A percentile compares a stretch with the other conserved stretches of the same genome.
Evolutionary conservation across 2,113 vertebrate species (phyloP).

Genomic region (Salminus brasiliensis): DNA sequence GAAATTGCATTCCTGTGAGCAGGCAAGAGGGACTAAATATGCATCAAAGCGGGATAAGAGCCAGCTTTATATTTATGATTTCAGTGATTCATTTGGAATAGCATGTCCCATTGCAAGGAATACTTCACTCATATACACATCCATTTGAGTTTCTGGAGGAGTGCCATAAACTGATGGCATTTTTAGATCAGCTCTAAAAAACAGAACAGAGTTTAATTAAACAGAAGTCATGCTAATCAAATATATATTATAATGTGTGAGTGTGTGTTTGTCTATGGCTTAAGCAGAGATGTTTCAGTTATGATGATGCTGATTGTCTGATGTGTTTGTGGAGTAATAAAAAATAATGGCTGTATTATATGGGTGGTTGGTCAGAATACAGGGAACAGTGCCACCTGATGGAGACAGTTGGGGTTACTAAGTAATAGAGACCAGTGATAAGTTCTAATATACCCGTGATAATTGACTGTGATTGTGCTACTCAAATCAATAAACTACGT

Average conservation of each 20-base stretch:
- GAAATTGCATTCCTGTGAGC: background rate
- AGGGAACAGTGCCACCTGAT: slow-evolving; percentile 40
- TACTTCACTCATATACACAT: background rate
- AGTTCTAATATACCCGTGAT: background rate
- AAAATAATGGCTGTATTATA: background rate
- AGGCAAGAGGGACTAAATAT: background rate
- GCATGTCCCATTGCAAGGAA: background rate
- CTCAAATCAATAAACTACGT: slow-evolving; percentile 22
- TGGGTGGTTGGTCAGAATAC: background rate
- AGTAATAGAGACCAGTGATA: background rate
- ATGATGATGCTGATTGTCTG: background rate
- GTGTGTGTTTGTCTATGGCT: background rate
- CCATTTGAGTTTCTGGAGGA: background rate
- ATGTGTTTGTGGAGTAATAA: background rate
- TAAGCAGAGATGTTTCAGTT: background rate
- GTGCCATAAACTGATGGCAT: background rate
- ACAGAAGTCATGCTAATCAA: background rate
- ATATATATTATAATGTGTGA: background rate
- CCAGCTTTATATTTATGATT: background rate
- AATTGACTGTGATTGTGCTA: background rate
- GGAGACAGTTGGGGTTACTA: background rate
- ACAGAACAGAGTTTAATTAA: background rate
- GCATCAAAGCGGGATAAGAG: background rate
- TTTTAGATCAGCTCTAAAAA: background rate
- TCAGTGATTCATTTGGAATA: background rate